A percentile compares a stretch with the other conserved stretches of the same genome.
Evolutionary conservation across 2,888 invertebrate species (phyloP).

Genomic region (Disparrhopalites patrizii): DNA sequence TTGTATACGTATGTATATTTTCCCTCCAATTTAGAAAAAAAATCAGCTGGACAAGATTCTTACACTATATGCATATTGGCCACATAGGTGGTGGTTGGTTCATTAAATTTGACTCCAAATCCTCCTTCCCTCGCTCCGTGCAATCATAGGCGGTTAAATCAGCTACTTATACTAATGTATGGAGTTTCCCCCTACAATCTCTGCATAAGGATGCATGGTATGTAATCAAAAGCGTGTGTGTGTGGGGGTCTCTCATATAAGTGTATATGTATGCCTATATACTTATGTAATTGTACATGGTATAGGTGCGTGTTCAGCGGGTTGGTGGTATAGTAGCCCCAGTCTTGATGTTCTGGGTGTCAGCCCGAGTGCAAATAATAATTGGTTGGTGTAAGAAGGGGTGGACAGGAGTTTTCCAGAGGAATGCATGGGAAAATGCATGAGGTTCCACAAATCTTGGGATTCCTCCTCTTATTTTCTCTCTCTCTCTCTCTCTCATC

Average conservation of each 20-base stretch:
- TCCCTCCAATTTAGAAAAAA: too few relatives aligned
- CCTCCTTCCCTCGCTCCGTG: too few relatives aligned
- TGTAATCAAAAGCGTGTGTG: too few relatives aligned
- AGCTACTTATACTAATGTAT: too few relatives aligned
- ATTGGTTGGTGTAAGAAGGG: conserved; percentile 32
- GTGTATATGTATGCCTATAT: conserved; percentile 5
- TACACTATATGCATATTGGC: neutral
- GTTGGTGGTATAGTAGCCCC: conserved; percentile 12
- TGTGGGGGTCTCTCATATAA: too few relatives aligned
- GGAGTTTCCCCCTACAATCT: too few relatives aligned
- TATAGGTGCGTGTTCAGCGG: conserved; percentile 7
- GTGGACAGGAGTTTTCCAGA: conserved; percentile 19
- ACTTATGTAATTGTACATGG: neutral
- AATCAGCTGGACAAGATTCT: neutral
- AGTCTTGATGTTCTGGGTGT: conserved; percentile 31
- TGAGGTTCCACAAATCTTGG: neutral
- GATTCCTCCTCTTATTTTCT: neutral
- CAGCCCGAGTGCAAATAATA: conserved; percentile 38
- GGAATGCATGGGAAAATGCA: neutral
- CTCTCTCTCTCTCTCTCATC: neutral
- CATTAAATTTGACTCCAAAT: too few relatives aligned
- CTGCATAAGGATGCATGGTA: too few relatives aligned
- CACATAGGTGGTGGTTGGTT: too few relatives aligned
- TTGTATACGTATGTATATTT: too few relatives aligned
- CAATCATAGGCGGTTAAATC: too few relatives aligned